phyloP scores from a whole-genome alignment of 2,888 invertebrate genomes.

The Acrobeloides nanus region DNA sequence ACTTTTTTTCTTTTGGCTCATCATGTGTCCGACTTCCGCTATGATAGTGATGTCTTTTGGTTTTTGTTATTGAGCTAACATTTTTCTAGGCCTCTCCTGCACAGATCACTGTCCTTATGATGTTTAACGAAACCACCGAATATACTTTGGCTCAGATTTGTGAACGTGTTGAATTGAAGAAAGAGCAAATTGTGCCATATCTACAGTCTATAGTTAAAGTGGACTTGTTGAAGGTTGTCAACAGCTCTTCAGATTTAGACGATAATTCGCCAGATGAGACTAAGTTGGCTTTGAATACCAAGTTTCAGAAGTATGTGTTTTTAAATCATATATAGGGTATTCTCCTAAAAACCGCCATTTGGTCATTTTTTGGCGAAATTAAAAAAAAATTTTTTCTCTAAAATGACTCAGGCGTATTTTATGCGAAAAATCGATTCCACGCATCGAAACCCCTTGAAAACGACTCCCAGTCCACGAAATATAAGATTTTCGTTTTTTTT shows the following conservation, averaged over 20 bases:
- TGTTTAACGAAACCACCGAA: slow-evolving; percentile 72
- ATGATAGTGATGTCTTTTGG: too few species aligned
- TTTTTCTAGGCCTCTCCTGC: slow-evolving; percentile 76
- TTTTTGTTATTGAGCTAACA: too few species aligned
- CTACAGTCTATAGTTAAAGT: slow-evolving; percentile 67
- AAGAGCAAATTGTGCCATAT: slow-evolving; percentile 69
- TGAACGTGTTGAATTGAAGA: slow-evolving; percentile 15
- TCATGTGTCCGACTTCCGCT: background rate
- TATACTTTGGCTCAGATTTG: slow-evolving; percentile 54
- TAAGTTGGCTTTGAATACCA: slow-evolving; percentile 8
- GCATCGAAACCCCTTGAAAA: too few species aligned
- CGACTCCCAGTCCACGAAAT: too few species aligned
- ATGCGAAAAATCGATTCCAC: too few species aligned
- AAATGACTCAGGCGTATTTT: too few species aligned
- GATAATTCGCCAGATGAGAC: background rate
- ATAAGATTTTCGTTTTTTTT: too few species aligned
- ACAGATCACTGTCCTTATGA: slow-evolving; percentile 94
- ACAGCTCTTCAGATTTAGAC: too few species aligned
- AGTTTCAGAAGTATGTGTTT: slow-evolving; percentile 9
- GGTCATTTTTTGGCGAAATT: too few species aligned
- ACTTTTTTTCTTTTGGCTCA: too few species aligned
- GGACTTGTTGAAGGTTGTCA: slow-evolving; percentile 13
- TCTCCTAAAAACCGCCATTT: background rate
- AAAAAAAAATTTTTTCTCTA: too few species aligned
- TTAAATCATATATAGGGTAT: too few species aligned